A percentile compares a stretch with the other conserved stretches of the same genome.
Conservation (phyloP, 1,140 invertebrate genomes). For the Paramacrobiotus metropolitanus region DNA sequence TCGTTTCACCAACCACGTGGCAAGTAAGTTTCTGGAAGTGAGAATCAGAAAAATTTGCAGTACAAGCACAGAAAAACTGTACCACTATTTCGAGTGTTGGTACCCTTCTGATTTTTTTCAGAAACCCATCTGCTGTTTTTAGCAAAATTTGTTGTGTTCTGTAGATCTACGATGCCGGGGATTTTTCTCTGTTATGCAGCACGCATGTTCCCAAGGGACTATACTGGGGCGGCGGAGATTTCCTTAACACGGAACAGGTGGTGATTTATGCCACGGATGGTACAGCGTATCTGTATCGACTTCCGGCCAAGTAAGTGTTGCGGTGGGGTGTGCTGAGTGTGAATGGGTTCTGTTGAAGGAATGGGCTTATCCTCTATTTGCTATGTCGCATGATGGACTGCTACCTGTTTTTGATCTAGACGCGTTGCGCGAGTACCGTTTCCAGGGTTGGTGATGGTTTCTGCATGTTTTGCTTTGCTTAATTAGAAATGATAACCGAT, state of each 20-base stretch:
- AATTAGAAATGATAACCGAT: too few species aligned
- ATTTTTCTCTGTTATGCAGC: slow-evolving; percentile 77
- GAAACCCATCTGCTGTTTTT: neutral
- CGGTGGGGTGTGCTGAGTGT: too few species aligned
- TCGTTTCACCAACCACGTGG: slow-evolving; percentile 89
- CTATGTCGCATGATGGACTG: neutral
- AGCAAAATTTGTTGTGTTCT: slow-evolving; percentile 16
- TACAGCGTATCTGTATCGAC: slow-evolving; percentile 73
- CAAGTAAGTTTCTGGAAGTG: slow-evolving; percentile 51
- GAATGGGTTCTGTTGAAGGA: too few species aligned
- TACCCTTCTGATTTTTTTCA: slow-evolving; percentile 6
- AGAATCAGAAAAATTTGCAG: too few species aligned
- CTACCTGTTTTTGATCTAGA: neutral
- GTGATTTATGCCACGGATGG: slow-evolving; percentile 80
- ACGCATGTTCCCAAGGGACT: slow-evolving; percentile 52
- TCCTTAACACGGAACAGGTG: slow-evolving; percentile 62
- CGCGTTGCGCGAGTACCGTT: neutral
- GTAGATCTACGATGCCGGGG: slow-evolving; percentile 63
- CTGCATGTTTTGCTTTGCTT: neutral
- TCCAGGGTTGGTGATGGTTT: neutral
- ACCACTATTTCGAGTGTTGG: slow-evolving; percentile 2
- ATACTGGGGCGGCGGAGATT: slow-evolving; percentile 81
- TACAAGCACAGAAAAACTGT: too few species aligned
- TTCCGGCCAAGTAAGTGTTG: slow-evolving; percentile 67
- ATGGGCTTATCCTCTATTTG: slow-evolving; percentile 10